Evolutionary conservation across 1,140 invertebrate genomes (phyloP).

Genomic region (Drosophila asahinai): DNA sequence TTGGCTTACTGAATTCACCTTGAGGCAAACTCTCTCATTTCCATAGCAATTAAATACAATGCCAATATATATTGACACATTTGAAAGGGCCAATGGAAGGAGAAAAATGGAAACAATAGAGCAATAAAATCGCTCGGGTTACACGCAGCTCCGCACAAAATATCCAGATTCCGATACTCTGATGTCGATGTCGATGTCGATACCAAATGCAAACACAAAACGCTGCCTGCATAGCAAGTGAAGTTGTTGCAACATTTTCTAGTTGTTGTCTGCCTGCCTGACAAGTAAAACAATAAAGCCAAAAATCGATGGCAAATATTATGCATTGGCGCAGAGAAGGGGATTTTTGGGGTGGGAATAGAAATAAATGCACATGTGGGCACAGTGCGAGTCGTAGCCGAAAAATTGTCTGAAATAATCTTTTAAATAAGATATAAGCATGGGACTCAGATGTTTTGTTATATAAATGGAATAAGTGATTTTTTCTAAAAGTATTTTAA

Average conservation of each 20-base stretch:
- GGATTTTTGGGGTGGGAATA: not conserved
- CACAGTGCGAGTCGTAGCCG: conserved; percentile 4
- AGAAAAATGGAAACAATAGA: conserved; percentile 9
- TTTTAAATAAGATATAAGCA: not conserved
- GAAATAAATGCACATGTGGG: conserved; percentile 45
- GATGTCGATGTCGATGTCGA: conserved; percentile 18
- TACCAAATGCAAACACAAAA: conserved; percentile 44
- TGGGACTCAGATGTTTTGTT: not conserved
- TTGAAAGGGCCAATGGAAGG: conserved; percentile 3
- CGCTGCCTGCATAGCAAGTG: conserved; percentile 50
- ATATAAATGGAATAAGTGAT: not conserved
- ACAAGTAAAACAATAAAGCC: conserved; percentile 68
- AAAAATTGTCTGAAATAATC: not conserved
- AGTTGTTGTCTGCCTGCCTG: conserved; percentile 22
- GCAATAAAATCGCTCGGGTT: conserved; percentile 25
- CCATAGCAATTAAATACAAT: conserved; percentile 41
- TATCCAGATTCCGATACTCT: conserved; percentile 33
- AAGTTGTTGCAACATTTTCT: conserved; percentile 43
- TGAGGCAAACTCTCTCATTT: conserved; percentile 26
- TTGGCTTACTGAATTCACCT: conserved; percentile 53
- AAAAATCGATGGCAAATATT: conserved; percentile 75
- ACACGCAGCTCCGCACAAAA: conserved; percentile 33
- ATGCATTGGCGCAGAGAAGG: conserved; percentile 26
- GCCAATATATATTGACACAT: conserved; percentile 37
- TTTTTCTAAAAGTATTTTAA: too few species aligned